A percentile compares a stretch with the other conserved stretches of the same genome.
Conservation (phyloP, 2,113 vertebrate genomes). For the Cricetomys ansorgei region DNA sequence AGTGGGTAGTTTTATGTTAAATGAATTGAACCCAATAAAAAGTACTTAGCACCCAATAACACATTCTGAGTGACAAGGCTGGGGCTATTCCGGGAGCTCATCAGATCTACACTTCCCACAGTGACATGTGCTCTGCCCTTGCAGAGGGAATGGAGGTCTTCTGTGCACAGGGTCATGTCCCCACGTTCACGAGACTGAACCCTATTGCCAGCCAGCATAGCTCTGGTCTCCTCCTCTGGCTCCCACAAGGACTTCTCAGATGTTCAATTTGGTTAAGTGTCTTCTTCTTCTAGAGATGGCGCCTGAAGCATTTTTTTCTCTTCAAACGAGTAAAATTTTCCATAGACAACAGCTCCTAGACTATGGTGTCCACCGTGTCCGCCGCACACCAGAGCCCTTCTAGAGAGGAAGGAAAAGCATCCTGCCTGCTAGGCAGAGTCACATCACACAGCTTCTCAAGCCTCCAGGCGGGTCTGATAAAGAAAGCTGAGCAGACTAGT, state of each 20-base stretch:
- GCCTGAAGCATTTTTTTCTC: neutral
- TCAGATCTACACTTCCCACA: neutral
- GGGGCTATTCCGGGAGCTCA: neutral
- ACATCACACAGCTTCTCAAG: neutral
- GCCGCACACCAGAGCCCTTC: neutral
- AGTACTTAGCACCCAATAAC: neutral
- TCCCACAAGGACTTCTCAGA: neutral
- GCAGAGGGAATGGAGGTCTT: neutral
- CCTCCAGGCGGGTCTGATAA: neutral
- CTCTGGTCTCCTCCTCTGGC: neutral
- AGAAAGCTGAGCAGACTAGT: neutral
- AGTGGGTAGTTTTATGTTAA: neutral
- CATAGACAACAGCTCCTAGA: neutral
- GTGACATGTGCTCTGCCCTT: neutral
- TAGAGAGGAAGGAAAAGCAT: neutral
- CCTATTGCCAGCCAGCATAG: fast-evolving
- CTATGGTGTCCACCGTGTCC: neutral
- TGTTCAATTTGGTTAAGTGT: neutral
- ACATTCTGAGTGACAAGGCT: neutral
- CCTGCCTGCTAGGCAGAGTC: neutral
- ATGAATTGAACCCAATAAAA: neutral
- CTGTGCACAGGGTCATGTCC: neutral
- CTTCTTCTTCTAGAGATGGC: neutral
- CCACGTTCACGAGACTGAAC: neutral
- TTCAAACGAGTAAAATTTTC: slow-evolving; percentile 58